Conservation (phyloP, 2,113 vertebrate genomes). For the Dicrurus megarhynchus region DNA sequence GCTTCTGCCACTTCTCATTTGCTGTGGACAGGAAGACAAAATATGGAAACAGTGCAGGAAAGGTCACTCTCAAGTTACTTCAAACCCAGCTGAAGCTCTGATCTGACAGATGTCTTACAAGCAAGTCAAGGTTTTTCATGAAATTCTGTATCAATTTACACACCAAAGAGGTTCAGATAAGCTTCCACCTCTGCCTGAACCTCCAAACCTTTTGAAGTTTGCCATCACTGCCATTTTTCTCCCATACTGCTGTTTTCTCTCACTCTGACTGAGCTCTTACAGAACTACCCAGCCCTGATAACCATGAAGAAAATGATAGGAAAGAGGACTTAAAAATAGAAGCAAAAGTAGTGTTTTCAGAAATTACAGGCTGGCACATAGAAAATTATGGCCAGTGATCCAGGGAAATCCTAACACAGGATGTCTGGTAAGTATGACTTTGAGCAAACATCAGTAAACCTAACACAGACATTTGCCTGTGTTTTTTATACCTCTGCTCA, state of each 20-base stretch:
- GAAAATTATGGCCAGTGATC: background rate
- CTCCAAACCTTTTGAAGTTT: slow-evolving; percentile 43
- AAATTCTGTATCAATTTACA: background rate
- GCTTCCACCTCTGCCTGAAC: background rate
- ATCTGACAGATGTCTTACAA: slow-evolving; percentile 10
- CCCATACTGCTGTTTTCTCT: background rate
- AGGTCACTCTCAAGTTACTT: background rate
- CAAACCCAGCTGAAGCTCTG: slow-evolving; percentile 16
- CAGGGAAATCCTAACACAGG: background rate
- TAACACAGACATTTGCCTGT: background rate
- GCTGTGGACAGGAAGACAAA: background rate
- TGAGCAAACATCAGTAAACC: background rate
- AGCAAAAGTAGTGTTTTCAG: slow-evolving; percentile 23
- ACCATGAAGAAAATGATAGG: slow-evolving; percentile 28
- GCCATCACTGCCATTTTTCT: background rate
- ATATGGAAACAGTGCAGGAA: background rate
- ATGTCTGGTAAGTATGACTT: background rate
- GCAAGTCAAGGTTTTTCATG: background rate
- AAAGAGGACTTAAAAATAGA: background rate
- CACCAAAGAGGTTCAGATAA: slow-evolving; percentile 36
- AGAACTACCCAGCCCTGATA: background rate
- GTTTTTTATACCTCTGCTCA: background rate
- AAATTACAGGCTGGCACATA: background rate
- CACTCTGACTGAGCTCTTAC: background rate
- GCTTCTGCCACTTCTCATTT: background rate